Conservation (phyloP, 2,113 vertebrate genomes). For the Carollia perspicillata region DNA sequence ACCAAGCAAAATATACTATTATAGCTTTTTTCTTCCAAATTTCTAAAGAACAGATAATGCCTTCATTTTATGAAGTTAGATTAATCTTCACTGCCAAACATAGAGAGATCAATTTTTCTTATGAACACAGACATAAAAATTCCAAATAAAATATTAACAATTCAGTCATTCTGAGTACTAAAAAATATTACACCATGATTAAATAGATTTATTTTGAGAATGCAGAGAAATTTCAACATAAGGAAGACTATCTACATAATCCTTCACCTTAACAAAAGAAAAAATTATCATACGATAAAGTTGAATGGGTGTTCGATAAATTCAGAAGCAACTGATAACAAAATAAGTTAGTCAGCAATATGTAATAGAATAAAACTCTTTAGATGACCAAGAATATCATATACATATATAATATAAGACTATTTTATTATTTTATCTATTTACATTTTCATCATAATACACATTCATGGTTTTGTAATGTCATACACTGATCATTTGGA, state of each 20-base stretch:
- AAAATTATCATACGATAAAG: not conserved
- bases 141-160: conserved; percentile 13
- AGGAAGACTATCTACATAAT: not conserved
- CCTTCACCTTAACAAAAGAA: not conserved
- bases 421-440: not conserved
- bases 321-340: not conserved
- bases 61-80: not conserved
- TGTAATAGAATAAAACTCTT: not conserved
- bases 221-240: not conserved
- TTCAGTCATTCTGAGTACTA: not conserved
- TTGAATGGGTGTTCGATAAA: not conserved
- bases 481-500: not conserved
- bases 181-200: not conserved
- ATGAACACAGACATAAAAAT: not conserved
- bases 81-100: not conserved
- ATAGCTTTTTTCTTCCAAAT: not conserved
- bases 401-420: not conserved
- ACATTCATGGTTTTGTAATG: not conserved
- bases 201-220: not conserved
- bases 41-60: not conserved
- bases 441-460: not conserved
- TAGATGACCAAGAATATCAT: not conserved
- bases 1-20: not conserved
- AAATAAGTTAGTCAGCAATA: not conserved
- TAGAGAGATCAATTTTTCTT: not conserved